Evolutionary conservation across 2,888 invertebrate species (phyloP).

Genomic region (Dorcus parallelipipedus): DNA sequence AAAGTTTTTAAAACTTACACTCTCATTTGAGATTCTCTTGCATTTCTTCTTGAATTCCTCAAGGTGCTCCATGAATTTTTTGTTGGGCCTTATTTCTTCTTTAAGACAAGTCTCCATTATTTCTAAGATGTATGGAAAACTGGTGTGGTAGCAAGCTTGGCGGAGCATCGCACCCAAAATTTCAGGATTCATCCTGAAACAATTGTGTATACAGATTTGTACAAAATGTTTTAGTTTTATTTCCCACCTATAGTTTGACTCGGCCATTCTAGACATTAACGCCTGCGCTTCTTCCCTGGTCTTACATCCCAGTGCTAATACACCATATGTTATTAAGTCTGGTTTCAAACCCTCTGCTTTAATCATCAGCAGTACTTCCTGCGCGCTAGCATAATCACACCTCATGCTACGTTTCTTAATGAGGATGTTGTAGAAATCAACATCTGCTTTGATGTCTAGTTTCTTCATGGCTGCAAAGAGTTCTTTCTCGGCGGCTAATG

Average conservation of each 20-base stretch:
- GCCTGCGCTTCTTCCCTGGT: slow-evolving; percentile 60
- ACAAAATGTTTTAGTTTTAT: neutral
- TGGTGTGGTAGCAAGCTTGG: slow-evolving; percentile 57
- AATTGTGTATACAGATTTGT: neutral
- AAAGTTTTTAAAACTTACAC: slow-evolving; percentile 40
- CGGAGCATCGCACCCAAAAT: slow-evolving; percentile 72
- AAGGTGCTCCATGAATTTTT: slow-evolving; percentile 59
- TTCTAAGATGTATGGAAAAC: slow-evolving; percentile 66
- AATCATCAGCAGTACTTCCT: slow-evolving; percentile 59
- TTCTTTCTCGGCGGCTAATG: slow-evolving; percentile 63
- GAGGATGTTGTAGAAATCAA: slow-evolving; percentile 81
- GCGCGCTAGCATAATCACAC: slow-evolving; percentile 65
- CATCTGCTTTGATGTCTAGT: slow-evolving; percentile 63
- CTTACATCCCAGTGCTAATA: slow-evolving; percentile 75
- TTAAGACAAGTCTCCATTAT: slow-evolving; percentile 64
- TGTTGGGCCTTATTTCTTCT: slow-evolving; percentile 62
- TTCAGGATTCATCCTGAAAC: slow-evolving; percentile 63
- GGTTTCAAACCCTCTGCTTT: slow-evolving; percentile 56
- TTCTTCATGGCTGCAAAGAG: slow-evolving; percentile 62
- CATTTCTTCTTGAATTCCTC: slow-evolving; percentile 61
- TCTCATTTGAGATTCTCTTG: slow-evolving; percentile 51
- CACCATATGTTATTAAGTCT: slow-evolving; percentile 83
- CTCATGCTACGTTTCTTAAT: slow-evolving; percentile 77
- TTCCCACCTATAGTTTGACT: slow-evolving; percentile 59
- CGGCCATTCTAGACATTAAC: slow-evolving; percentile 69